Base-by-base conservation (phyloP, 2,797 vertebrate genomes). In the Chelmon rostratus region DNA sequence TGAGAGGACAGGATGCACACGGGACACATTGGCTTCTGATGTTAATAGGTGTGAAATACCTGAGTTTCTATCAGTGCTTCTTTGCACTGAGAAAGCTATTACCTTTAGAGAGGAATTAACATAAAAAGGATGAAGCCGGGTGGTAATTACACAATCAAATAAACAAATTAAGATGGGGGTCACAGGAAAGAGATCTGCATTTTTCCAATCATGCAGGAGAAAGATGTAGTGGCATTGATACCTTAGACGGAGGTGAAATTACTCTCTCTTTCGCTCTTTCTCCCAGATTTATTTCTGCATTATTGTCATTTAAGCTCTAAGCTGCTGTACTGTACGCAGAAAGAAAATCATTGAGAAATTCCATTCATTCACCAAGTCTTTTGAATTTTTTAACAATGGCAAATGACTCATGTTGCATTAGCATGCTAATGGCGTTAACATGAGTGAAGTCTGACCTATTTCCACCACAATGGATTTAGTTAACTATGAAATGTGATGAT, bases 361-460 rank as follows among this genome's bases (percentile, higher is more conserved):
- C 53, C 66, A 67, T 83, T 86, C 64, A 86, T 80, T 87, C 77
- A 81, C 46, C 13, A 42, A 76, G 64, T 70, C 86, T 80, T 91
- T 90, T 69, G 80, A 82, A 75, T 81, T 63, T 76, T 82, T 83
- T 59, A 82, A 92, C 89, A 92, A 91, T 82, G 66, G 79, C 67
- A 85, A 86, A 90, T 73, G 89, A 84, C 82, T 91, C 78, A 71
- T 72, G 63, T 73, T 66, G 85, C 82, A 79, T 92, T 91, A 80
- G 74, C 83, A 88, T 88, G 84, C 79, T 87, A 90, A 93, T 80
- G 83, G 54, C 47, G 57, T 79, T 82, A 87, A 83, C 63, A 21
- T 69, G 71, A 88, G 79, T 42, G 62, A 86, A 58, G 79, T 81
- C 68, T 92, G 91, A 91, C 90, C 92, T 80, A 92, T 86, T 93